Conservation (phyloP, 23 tunicate genomes). For the Ascidia mentula region DNA sequence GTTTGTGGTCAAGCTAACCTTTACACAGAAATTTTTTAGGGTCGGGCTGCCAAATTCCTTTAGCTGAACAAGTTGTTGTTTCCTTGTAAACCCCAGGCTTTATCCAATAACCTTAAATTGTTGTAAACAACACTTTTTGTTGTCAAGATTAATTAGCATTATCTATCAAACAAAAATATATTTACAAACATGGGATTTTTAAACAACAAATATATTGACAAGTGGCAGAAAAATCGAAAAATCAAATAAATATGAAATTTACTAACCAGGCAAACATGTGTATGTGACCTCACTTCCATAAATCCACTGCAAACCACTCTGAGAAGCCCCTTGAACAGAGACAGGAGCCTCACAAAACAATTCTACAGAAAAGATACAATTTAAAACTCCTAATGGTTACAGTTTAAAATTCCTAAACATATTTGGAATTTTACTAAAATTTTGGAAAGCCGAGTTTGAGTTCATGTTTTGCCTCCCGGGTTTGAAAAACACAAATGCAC, state of each 20-base stretch:
- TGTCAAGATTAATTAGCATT: neutral
- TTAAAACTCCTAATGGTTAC: too few relatives aligned
- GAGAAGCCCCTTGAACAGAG: slow-evolving; percentile 50
- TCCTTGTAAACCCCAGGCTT: neutral
- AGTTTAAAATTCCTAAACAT: too few relatives aligned
- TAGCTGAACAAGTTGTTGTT: slow-evolving; percentile 28
- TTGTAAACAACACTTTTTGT: too few relatives aligned
- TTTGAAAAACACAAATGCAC: too few relatives aligned
- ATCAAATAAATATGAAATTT: neutral
- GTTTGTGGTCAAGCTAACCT: neutral
- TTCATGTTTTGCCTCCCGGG: too few relatives aligned
- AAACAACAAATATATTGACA: neutral
- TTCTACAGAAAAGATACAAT: too few relatives aligned
- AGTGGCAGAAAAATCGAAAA: neutral
- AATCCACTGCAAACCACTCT: slow-evolving; percentile 45
- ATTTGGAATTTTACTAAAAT: too few relatives aligned
- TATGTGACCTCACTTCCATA: slow-evolving; percentile 28
- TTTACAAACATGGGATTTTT: neutral
- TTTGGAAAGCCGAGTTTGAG: too few relatives aligned
- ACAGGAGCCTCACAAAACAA: slow-evolving; percentile 50
- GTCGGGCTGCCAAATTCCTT: slow-evolving; percentile 69
- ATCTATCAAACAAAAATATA: neutral
- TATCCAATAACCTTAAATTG: neutral
- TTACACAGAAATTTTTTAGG: slow-evolving; percentile 19
- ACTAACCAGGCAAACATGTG: slow-evolving; percentile 59